A percentile compares a stretch with the other conserved stretches of the same genome.
These are phyloP conservation scores for Mustela nigripes DNA, from an alignment of 2,113 vertebrate genomes.

Conservation along the genomic window DNA sequence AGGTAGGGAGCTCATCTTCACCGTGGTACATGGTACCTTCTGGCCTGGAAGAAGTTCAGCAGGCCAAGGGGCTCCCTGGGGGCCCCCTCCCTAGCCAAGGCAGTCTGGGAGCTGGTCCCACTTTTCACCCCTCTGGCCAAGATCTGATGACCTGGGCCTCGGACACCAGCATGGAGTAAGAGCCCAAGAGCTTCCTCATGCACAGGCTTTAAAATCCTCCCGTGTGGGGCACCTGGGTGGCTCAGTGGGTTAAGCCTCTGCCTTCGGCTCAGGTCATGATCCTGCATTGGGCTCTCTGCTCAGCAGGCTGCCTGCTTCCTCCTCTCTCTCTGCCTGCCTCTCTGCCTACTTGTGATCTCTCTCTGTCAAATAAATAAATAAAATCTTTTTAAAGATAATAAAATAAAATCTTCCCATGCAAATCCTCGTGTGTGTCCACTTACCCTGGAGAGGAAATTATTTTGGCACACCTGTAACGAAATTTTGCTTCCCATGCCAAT, in stretches of 20 bases:
- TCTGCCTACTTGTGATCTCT: no score
- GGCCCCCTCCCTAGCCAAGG: neutral
- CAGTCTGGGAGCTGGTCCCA: neutral
- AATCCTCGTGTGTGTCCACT: neutral
- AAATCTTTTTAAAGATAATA: no score
- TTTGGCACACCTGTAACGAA: neutral
- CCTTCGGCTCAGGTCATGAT: no score
- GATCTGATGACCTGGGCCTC: neutral
- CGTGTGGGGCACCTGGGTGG: neutral
- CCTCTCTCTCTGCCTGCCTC: no score
- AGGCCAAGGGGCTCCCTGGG: neutral
- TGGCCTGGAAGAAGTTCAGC: neutral
- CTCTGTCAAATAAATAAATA: no score
- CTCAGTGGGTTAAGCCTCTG: no score
- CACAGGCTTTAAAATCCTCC: neutral
- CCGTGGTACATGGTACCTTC: neutral
- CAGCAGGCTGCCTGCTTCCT: no score
- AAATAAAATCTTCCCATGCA: neutral
- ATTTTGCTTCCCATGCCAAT: neutral
- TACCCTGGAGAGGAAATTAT: neutral
- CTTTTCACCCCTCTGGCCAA: neutral
- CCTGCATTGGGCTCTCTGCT: no score
- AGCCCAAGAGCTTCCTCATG: neutral
- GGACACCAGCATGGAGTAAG: neutral
- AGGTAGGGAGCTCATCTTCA: neutral